Evolutionary conservation across 2,113 vertebrate genomes (phyloP), one percentile per base, ranked within the genome.

Genomic region (Pygoscelis adeliae): DNA sequence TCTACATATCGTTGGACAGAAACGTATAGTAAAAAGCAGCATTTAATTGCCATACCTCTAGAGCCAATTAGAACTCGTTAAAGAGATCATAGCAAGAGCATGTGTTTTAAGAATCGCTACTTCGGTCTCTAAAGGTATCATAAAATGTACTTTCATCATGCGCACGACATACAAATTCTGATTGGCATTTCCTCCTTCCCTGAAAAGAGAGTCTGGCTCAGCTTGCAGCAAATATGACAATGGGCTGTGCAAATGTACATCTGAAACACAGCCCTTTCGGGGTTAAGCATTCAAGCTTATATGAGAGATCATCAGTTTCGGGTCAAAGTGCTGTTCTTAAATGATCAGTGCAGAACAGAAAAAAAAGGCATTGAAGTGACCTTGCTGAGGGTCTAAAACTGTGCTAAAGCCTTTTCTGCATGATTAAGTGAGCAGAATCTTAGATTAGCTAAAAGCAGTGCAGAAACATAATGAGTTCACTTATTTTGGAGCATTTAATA

Each of bases 401-500:
- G 97, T 98, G 97, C 97, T 49, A 93, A 98, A 98, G 98, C 97
- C 97, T 98, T 98, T 98, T 98, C 98, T 98, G 98, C 98, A 98
- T 98, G 98, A 98, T 98, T 98, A 98, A 98, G 98, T 98, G 98
- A 98, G 98, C 97, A 98, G 98, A 98, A 99, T 98, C 98, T 97
- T 97, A 98, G 98, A 98, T 98, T 98, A 98, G 98, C 98, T 98
- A 98, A 98, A 98, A 98, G 98, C 98, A 98, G 98, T 97, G 98
- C 98, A 98, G 98, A 98, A 98, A 98, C 98, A 98, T 98, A 98
- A 99, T 98, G 98, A 98, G 98, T 98, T 98, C 98, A 98, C 98
- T 98, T 98, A 98, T 98, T 98, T 98, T 98, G 98, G 97, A 98
- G 98, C 98, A 98, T 98, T 99, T 98, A 98, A 99, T 99, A 99